These are phyloP conservation scores for Dallia pectoralis DNA, from an alignment of 2,797 vertebrate species.

Conservation along the genomic window DNA sequence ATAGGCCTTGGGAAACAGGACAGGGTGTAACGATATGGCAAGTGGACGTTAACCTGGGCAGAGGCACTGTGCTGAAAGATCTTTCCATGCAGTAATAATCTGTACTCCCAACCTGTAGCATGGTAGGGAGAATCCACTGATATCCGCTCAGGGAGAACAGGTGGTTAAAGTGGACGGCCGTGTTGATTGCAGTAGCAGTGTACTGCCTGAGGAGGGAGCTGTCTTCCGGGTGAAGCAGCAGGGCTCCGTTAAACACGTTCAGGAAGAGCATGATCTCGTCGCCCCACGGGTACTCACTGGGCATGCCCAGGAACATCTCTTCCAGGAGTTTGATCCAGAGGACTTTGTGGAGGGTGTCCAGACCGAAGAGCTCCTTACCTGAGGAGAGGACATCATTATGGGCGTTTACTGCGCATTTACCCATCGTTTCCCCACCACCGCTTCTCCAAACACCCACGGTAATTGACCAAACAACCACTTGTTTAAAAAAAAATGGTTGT, in stretches of 20 bases:
- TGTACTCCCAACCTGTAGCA: slow-evolving; percentile 83
- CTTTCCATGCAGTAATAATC: too few species aligned
- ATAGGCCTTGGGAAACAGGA: slow-evolving; percentile 78
- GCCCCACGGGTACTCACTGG: slow-evolving; percentile 97
- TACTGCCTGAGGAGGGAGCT: slow-evolving; percentile 95
- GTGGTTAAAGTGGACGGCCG: slow-evolving; percentile 96
- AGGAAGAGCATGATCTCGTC: slow-evolving; percentile 99
- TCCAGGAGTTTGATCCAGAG: slow-evolving; percentile 98
- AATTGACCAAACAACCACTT: too few species aligned
- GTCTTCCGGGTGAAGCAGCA: slow-evolving; percentile 96
- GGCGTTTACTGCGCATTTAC: too few species aligned
- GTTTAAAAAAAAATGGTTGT: too few species aligned
- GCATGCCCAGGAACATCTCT: slow-evolving; percentile 99
- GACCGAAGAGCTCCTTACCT: slow-evolving; percentile 96
- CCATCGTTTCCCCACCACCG: too few species aligned
- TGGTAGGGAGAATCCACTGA: slow-evolving; percentile 98
- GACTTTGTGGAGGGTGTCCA: slow-evolving; percentile 97
- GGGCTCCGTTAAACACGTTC: slow-evolving; percentile 94
- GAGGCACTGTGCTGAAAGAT: too few species aligned
- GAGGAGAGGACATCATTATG: slow-evolving; percentile 30
- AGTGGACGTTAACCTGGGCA: too few species aligned
- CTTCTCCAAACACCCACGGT: too few species aligned
- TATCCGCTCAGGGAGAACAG: slow-evolving; percentile 98
- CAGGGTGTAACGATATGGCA: too few species aligned
- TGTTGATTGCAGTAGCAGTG: slow-evolving; percentile 96